Evolutionary conservation across 2,888 invertebrate genomes (phyloP), one percentile per base, ranked within the genome.

Genomic region (Barypeithes pellucidus): DNA sequence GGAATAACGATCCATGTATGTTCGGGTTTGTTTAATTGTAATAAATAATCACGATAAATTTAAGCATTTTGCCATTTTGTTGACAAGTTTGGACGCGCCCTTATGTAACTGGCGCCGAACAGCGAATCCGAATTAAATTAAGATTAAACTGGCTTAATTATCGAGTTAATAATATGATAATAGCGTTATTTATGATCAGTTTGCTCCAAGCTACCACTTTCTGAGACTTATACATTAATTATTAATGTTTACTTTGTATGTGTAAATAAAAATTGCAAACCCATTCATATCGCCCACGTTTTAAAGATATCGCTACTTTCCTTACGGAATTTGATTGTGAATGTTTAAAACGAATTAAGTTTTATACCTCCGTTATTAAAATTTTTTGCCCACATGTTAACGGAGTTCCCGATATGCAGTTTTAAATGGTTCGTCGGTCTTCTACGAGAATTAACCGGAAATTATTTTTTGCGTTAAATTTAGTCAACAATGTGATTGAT

Each of bases 101-200:
- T 8, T 61, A 16, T 78, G 78, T 78, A 80, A 77, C 78, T 80
- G 82, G 82, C 82, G 83, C 82, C 82, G 79, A 76, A 76, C 61
- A 78, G 79, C 80, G 76, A 80, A 81, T 80, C 78, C 79, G 80
- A 80, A 81, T 81, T 79, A 79, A 81, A 80, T 81, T 81, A 80
- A 81, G 80, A 81, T 81, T 79, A 79, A 81, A 78, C 80, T 76
- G 78, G 78, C 80, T 79, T 80, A 80, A 81, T 82, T 80, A 80
- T 78, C 77, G 60, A 77, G 77, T 75, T 79, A 80, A 80, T 80
- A 78, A 78, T 79, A 77, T 76, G 80, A 80, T 81, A 80, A 81
- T 80, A 79, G 80, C 70, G 78, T 80, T 80, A 81, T 82, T 81
- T 81, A 81, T 80, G 75, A 68, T 69, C 69, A 61, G 62, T 73